phyloP scores from a whole-genome alignment of 2,888 invertebrate species.

The Chaitophorus viminalis region DNA sequence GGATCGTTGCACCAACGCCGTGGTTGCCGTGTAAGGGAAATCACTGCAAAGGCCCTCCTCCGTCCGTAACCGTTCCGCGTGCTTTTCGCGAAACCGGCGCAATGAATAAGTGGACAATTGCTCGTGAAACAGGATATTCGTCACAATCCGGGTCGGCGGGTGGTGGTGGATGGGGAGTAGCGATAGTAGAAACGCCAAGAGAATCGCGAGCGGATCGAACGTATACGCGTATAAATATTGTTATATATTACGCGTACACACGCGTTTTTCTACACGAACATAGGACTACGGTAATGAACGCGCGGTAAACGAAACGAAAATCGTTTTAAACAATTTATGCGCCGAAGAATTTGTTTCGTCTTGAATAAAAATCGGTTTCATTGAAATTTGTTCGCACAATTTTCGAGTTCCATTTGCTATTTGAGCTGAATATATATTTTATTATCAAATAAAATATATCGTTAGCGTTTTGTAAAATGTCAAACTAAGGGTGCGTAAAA shows the following conservation, averaged over 20 bases:
- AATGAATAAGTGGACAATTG: not conserved
- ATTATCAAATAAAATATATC: not conserved
- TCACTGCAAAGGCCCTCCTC: not conserved
- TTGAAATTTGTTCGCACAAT: not conserved
- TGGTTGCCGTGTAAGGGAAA: not conserved
- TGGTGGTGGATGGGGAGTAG: too few species aligned
- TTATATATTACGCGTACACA: too few species aligned
- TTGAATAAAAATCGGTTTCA: constrained; percentile 22
- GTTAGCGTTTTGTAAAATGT: constrained; percentile 32
- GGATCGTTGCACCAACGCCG: not conserved
- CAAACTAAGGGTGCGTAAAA: constrained; percentile 41
- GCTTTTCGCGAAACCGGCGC: too few species aligned
- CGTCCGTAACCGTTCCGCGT: not conserved
- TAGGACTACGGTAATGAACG: too few species aligned
- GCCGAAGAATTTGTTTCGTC: not conserved
- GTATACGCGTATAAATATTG: too few species aligned
- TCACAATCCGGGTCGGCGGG: not conserved
- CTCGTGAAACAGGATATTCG: not conserved
- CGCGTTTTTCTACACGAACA: not conserved
- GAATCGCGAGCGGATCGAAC: not conserved
- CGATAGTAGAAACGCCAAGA: not conserved
- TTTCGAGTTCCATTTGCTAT: not conserved
- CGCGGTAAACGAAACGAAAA: not conserved
- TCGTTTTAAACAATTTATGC: not conserved
- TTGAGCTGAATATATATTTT: constrained; percentile 6